phyloP scores from a whole-genome alignment of 2,797 vertebrate species.

The Manis javanica region DNA sequence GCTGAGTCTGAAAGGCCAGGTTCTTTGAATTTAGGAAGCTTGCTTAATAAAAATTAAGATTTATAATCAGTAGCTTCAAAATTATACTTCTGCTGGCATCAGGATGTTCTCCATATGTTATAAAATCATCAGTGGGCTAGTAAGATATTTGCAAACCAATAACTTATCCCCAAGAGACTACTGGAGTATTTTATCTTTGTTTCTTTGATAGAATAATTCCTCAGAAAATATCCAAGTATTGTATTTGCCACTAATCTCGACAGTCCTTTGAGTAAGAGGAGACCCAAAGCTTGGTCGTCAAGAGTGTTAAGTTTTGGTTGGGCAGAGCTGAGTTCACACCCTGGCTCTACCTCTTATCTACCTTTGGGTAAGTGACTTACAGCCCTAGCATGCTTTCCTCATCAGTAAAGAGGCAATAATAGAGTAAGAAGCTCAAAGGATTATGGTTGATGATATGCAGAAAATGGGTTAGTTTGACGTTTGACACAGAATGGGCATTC shows the following conservation, averaged over 20 bases:
- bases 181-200: neutral
- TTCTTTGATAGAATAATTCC: neutral
- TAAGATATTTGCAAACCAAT: slow-evolving; percentile 2
- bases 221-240: neutral
- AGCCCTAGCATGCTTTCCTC: neutral
- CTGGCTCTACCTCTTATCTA: neutral
- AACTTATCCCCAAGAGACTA: neutral
- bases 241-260: neutral
- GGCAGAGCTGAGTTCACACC: neutral
- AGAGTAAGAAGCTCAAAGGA: neutral
- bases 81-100: neutral
- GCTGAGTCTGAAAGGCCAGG: neutral
- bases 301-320: neutral
- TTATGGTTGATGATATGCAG: neutral
- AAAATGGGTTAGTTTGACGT: neutral
- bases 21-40: slow-evolving; percentile 28
- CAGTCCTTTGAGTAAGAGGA: neutral
- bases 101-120: neutral
- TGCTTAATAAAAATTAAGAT: slow-evolving; percentile 32
- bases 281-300: neutral
- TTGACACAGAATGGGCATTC: neutral
- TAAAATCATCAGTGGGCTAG: neutral
- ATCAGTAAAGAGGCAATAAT: neutral
- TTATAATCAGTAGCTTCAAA: neutral
- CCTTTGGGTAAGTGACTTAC: neutral